Evolutionary conservation across 1,140 invertebrate genomes (phyloP), one percentile per base, ranked within the genome.

Genomic region (Zaprionus lachaisei): DNA sequence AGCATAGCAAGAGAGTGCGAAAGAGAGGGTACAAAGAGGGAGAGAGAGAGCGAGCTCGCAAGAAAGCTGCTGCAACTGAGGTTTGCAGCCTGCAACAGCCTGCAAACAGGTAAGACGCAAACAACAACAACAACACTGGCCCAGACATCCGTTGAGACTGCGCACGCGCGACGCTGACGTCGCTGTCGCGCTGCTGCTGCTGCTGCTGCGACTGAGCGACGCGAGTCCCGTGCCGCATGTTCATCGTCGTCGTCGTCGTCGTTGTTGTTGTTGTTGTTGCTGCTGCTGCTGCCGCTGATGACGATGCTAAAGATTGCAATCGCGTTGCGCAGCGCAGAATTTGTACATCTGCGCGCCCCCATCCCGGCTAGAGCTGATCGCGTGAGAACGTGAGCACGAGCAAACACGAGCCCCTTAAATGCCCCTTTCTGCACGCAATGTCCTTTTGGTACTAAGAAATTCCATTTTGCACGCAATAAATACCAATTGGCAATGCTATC

Each of bases 261-360:
- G 57, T 60, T 75, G 31, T 68, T 66, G 51, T 37, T 62, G 49
- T 54, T 67, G 68, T 54, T 65, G 70, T 51, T 63, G 61, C 14
- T 63, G 62, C 9, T 79, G 83, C 55, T 70, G 83, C 44, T 80
- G 80, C 56, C 57, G 78, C 79, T 74, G 80, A 86, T 86, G 83
- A 87, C 84, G 84, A 81, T 87, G 81, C 84, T 81, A 85, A 90
- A 90, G 85, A 90, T 90, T 85, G 85, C 85, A 90, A 90, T 90
- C 85, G 83, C 85, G 72, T 73, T 90, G 85, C 85, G 83, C 67
- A 58, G 78, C 72, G 62, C 85, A 82, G 85, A 90, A 90, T 90
- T 90, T 90, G 85, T 84, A 79, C 75, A 90, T 84, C 84, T 81
- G 81, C 85, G 56, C 72, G 56, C 72, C 81, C 62, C 47, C 68